phyloP scores from a whole-genome alignment of 2,797 vertebrate genomes.

The Zonotrichia albicollis region DNA sequence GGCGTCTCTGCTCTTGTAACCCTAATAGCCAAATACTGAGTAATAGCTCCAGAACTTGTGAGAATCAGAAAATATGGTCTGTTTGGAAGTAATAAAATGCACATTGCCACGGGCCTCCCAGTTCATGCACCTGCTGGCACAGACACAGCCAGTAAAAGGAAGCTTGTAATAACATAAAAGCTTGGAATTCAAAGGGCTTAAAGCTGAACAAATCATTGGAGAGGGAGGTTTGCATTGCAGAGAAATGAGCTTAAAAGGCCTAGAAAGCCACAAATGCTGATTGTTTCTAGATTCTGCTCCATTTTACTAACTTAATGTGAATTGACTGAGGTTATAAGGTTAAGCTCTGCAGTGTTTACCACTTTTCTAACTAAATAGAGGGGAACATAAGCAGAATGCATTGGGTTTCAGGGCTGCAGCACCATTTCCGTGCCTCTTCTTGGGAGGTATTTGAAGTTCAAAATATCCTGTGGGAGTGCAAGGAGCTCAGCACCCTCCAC shows the following conservation, averaged over 20 bases:
- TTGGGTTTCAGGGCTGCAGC: slow-evolving; percentile 5
- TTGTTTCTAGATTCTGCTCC: slow-evolving; percentile 38
- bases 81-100: slow-evolving; percentile 43
- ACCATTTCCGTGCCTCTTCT: background rate
- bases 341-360: slow-evolving; percentile 59
- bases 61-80: background rate
- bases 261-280: slow-evolving; percentile 43
- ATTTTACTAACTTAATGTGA: slow-evolving; percentile 41
- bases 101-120: background rate
- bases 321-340: slow-evolving; percentile 56
- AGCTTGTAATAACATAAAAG: slow-evolving; percentile 53
- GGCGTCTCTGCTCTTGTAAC: background rate
- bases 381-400: background rate
- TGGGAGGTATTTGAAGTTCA: slow-evolving; percentile 20
- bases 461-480: background rate
- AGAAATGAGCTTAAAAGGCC: slow-evolving; percentile 28
- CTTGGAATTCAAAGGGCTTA: slow-evolving; percentile 39
- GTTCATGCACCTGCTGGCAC: slow-evolving; percentile 50
- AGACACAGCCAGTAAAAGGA: slow-evolving; percentile 18
- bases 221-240: background rate
- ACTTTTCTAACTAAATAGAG: slow-evolving; percentile 24
- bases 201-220: background rate
- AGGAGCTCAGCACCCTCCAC: background rate
- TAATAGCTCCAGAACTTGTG: slow-evolving; percentile 12
- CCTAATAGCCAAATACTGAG: background rate